Percentiles rank a stretch among this genome's conserved stretches.
Evolutionary conservation across 2,113 vertebrate genomes (phyloP).

Genomic region (Oncorhynchus mykiss): DNA sequence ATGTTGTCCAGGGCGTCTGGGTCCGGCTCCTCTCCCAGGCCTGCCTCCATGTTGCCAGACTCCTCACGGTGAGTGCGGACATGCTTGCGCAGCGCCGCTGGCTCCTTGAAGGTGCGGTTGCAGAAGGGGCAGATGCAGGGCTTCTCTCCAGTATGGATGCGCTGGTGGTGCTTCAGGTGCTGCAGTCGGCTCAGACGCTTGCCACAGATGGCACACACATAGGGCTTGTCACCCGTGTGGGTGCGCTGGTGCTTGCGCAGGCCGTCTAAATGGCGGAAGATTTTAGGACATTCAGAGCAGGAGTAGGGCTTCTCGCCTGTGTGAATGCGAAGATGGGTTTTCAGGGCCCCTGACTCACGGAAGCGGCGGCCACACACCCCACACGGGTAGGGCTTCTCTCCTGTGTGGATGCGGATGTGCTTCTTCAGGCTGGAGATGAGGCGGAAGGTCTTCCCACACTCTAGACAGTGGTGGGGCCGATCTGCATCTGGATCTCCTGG

Average conservation of each 20-base stretch:
- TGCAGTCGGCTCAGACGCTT: conserved; percentile 79
- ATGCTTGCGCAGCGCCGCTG: conserved; percentile 75
- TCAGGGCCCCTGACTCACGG: conserved; percentile 77
- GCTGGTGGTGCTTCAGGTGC: conserved; percentile 81
- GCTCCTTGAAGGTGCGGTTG: conserved; percentile 78
- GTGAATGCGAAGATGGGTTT: conserved; percentile 80
- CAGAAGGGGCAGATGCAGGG: conserved; percentile 79
- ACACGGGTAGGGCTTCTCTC: conserved; percentile 79
- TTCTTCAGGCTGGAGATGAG: conserved; percentile 80
- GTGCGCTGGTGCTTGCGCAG: conserved; percentile 79
- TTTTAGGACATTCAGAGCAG: conserved; percentile 76
- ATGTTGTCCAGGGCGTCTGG: conserved; percentile 61
- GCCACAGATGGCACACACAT: conserved; percentile 75
- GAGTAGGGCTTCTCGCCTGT: conserved; percentile 79
- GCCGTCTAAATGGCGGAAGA: conserved; percentile 78
- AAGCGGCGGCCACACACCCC: conserved; percentile 75
- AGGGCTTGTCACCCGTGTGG: conserved; percentile 79
- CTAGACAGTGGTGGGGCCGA: conserved; percentile 76
- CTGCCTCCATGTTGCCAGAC: conserved; percentile 53
- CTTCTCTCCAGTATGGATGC: conserved; percentile 78
- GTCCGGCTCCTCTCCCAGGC: conserved; percentile 49
- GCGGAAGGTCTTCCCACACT: conserved; percentile 80
- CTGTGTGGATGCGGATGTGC: conserved; percentile 80
- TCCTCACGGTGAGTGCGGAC: conserved; percentile 73
- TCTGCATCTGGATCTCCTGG: conserved; percentile 57